Percentiles rank a stretch among this genome's conserved stretches.
phyloP scores from a whole-genome alignment of 2,888 invertebrate species.

The Ectobius pallidus region DNA sequence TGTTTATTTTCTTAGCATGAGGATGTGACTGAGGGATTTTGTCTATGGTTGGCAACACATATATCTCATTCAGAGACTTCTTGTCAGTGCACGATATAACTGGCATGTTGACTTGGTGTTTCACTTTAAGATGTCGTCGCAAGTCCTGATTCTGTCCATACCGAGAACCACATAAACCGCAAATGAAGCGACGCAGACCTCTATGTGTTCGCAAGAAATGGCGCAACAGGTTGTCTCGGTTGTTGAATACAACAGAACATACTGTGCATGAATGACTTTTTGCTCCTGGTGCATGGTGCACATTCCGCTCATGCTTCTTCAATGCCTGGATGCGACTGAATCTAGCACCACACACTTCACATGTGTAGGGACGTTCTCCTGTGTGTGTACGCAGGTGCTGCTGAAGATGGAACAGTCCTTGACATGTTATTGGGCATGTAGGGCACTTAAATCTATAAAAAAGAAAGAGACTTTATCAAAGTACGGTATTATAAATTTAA shows the following conservation, averaged over 20 bases:
- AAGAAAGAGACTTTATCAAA: not conserved
- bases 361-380: constrained; percentile 40
- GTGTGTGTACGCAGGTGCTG: constrained; percentile 41
- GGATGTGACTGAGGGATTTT: constrained; percentile 29
- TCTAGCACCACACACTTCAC: no score
- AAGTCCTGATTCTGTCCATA: constrained; percentile 43
- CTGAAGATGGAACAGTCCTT: constrained; percentile 35
- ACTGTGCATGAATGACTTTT: constrained; percentile 32
- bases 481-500: not conserved
- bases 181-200: constrained; percentile 41
- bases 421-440: constrained; percentile 37
- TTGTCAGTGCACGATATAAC: constrained; percentile 35
- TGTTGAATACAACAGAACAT: constrained; percentile 35
- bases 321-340: constrained; percentile 36
- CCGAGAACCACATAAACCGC: constrained; percentile 42
- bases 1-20: constrained; percentile 34
- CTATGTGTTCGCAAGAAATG: constrained; percentile 41
- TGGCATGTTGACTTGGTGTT: constrained; percentile 41
- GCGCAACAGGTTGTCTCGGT: constrained; percentile 41
- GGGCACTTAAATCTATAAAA: constrained; percentile 37
- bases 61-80: constrained; percentile 40
- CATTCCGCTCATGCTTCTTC: constrained; percentile 32
- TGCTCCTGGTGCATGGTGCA: constrained; percentile 30
- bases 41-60: constrained; percentile 39
- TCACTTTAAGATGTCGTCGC: constrained; percentile 38